Percentiles rank a stretch among this genome's conserved stretches.
Evolutionary conservation across 1,140 invertebrate genomes (phyloP).

Genomic region (Oryzaephilus surinamensis): DNA sequence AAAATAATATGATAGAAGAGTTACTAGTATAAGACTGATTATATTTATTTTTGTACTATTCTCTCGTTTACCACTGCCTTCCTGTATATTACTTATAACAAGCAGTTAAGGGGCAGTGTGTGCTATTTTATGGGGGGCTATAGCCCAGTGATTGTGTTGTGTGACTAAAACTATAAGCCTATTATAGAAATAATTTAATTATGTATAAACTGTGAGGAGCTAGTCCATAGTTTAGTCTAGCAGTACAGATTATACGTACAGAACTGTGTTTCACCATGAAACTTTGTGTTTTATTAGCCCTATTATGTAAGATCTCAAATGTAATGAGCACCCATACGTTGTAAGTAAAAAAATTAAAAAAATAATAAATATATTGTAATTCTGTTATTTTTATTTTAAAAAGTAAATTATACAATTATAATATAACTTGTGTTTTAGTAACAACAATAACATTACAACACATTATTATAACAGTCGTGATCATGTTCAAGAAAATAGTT

Average conservation of each 20-base stretch:
- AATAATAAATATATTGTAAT: slow-evolving; percentile 9
- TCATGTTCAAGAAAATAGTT: slow-evolving; percentile 44
- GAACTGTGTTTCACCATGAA: slow-evolving; percentile 15
- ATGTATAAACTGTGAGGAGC: slow-evolving; percentile 18
- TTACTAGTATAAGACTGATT: too few species aligned
- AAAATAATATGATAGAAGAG: too few species aligned
- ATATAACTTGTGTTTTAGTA: slow-evolving; percentile 5
- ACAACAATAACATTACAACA: slow-evolving; percentile 7
- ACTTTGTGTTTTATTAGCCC: slow-evolving; percentile 18
- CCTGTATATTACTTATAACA: too few species aligned
- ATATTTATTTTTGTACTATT: too few species aligned
- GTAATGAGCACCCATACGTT: slow-evolving; percentile 22
- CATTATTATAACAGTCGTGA: too few species aligned
- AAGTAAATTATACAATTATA: slow-evolving; percentile 9
- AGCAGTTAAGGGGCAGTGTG: too few species aligned
- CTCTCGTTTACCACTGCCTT: too few species aligned
- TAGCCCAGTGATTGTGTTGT: slow-evolving; percentile 14
- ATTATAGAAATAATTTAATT: slow-evolving; percentile 28
- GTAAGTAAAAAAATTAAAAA: slow-evolving; percentile 16
- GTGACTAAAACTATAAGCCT: slow-evolving; percentile 20
- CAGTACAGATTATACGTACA: slow-evolving; percentile 16
- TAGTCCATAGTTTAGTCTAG: slow-evolving; percentile 23
- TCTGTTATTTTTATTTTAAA: slow-evolving; percentile 13
- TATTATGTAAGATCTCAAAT: slow-evolving; percentile 21
- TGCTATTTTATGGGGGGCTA: too few species aligned